Evolutionary conservation across 92 coral and sea anemone species (phyloP).

Genomic region (Pocillopora grandis): DNA sequence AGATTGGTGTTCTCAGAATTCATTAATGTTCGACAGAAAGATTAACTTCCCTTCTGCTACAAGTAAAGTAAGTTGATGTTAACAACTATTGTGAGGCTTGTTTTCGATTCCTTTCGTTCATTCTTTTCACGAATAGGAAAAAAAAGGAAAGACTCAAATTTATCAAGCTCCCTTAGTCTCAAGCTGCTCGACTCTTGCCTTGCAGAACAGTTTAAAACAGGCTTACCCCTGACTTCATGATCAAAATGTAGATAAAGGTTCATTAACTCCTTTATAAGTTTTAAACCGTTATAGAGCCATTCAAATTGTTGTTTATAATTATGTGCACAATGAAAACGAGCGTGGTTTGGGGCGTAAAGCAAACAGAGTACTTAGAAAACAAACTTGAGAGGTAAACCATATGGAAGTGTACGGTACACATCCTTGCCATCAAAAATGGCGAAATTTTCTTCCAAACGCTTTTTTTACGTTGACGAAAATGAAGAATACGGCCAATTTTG

Average conservation of each 20-base stretch:
- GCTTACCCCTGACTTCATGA: too few species aligned
- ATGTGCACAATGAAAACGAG: constrained; percentile 16
- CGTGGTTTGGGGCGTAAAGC: constrained; percentile 1
- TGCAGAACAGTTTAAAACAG: too few species aligned
- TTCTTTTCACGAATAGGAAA: too few species aligned
- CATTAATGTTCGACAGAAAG: too few species aligned
- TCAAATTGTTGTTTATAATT: constrained; percentile 8
- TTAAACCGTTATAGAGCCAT: constrained; percentile 1
- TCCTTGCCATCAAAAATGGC: neutral
- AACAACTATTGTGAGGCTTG: too few species aligned
- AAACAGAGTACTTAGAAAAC: constrained; percentile 1
- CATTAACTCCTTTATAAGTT: neutral
- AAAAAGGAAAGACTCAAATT: too few species aligned
- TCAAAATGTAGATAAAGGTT: too few species aligned
- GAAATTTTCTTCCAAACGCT: neutral
- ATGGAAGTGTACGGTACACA: neutral
- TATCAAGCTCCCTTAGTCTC: too few species aligned
- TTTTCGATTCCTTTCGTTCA: too few species aligned
- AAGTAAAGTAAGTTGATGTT: too few species aligned
- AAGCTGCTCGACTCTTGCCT: too few species aligned
- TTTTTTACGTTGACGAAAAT: neutral
- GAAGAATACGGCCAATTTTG: neutral
- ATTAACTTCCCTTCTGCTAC: too few species aligned
- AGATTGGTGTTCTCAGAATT: neutral
- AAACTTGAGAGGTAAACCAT: neutral